Evolutionary conservation across 2,113 vertebrate species (phyloP).

Genomic region (Acrocephalus arundinaceus): DNA sequence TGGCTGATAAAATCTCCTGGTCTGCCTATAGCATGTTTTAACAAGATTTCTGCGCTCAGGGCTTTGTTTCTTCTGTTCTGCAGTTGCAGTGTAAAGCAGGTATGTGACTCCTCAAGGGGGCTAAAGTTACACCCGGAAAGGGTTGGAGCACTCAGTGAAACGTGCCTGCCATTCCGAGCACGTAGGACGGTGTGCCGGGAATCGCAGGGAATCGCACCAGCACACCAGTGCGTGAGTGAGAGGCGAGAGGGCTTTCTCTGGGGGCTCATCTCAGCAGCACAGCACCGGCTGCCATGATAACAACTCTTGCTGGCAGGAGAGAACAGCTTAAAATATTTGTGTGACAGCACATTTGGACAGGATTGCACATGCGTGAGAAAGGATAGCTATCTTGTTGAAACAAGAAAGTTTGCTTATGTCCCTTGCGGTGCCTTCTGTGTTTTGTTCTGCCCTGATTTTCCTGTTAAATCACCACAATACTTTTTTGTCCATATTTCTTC

Average conservation of each 20-base stretch:
- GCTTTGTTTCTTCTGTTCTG: conserved; percentile 9
- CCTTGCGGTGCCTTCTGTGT: neutral
- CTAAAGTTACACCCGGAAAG: conserved; percentile 18
- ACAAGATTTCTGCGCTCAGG: conserved; percentile 4
- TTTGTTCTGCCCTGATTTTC: neutral
- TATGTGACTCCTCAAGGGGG: neutral
- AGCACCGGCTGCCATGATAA: conserved; percentile 1
- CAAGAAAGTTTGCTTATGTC: conserved; percentile 3
- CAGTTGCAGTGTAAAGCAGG: neutral
- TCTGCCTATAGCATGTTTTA: neutral
- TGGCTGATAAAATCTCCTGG: conserved; percentile 39
- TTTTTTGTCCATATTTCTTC: neutral
- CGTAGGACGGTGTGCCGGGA: neutral
- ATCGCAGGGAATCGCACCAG: neutral
- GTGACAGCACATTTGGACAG: neutral
- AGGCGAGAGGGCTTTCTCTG: neutral
- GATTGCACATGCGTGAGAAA: neutral
- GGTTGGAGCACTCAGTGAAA: neutral
- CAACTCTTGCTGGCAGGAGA: neutral
- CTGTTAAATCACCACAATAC: neutral
- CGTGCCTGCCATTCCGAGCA: neutral
- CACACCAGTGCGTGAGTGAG: neutral
- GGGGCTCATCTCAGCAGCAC: conserved; percentile 4
- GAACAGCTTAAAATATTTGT: conserved; percentile 24
- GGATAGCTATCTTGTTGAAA: neutral